phyloP scores from a whole-genome alignment of 2,888 invertebrate species.

The Drosophila conformis region DNA sequence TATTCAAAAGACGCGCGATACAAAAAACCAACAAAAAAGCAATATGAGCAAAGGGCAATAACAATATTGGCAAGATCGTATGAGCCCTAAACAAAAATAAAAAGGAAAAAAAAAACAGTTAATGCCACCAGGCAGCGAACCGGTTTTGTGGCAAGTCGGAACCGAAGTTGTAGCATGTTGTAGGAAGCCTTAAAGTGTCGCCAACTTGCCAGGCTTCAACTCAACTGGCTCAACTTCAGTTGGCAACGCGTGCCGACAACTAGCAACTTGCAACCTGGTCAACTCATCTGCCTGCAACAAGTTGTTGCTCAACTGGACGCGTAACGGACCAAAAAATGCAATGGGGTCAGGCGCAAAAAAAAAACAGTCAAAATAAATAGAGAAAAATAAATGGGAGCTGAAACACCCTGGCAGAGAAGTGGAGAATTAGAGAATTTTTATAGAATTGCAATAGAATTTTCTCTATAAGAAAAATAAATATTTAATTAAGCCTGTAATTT shows the following conservation, averaged over 20 bases:
- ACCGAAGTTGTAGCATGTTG: slow-evolving; percentile 15
- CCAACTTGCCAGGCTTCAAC: slow-evolving; percentile 78
- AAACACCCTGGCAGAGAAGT: slow-evolving; percentile 2
- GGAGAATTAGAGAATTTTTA: neutral
- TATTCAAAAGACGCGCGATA: slow-evolving; percentile 22
- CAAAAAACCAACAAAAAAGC: slow-evolving; percentile 8
- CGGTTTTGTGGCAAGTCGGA: slow-evolving; percentile 15
- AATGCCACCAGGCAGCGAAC: slow-evolving; percentile 14
- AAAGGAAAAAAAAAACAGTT: slow-evolving; percentile 22
- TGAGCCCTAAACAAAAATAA: slow-evolving; percentile 22
- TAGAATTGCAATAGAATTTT: neutral
- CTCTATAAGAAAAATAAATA: neutral
- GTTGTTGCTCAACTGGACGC: slow-evolving; percentile 77
- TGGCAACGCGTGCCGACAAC: slow-evolving; percentile 27
- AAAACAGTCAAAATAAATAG: neutral
- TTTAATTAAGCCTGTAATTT: neutral
- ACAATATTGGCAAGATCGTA: slow-evolving; percentile 24
- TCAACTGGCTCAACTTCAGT: slow-evolving; percentile 12
- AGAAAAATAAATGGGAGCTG: neutral
- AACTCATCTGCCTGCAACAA: slow-evolving; percentile 64
- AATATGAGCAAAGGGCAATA: slow-evolving; percentile 27
- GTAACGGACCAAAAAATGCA: slow-evolving; percentile 58
- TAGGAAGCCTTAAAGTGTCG: slow-evolving; percentile 79
- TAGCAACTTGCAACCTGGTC: slow-evolving; percentile 8
- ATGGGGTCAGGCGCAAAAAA: slow-evolving; percentile 61